Base-by-base conservation (phyloP, 2,888 invertebrate species). In the Psococerastis gibbosa region DNA sequence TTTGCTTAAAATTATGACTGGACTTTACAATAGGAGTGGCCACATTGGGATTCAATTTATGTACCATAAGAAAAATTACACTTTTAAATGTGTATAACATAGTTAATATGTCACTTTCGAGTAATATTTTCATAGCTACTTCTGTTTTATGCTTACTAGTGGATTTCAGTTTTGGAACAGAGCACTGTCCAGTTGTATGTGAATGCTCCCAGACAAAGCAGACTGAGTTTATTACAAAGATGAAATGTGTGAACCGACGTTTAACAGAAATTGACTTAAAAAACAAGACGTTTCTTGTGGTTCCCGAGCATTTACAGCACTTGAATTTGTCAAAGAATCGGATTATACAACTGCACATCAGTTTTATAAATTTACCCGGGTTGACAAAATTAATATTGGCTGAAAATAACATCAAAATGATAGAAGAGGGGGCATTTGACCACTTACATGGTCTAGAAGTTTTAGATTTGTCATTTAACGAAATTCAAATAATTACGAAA, bases 371-470 rank as follows among this genome's bases (percentile, higher is more conserved):
- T 81, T 82, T 20, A 15, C 20, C 6, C 20, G 4, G 17, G 8
- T 20, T 38, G 20, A 17, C 15, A 38, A 38, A 20, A 20, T 38
- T 38, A 54, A 82, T 88, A 62, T 65, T 89, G 43, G 83, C 80
- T 56, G 75, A 73, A 55, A 89, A 88, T 59, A 71, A 75, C 52
- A 78, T 89, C 55, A 69, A 71, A 35, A 62, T 69, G 15, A 73
- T 89, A 53, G 74, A 79, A 52, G 71, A 74, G 3, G 73, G 76
- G 54, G 78, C 83, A 43, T 87, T 91, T 58, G 69, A 67, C 50
- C 76, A 77, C 57, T 70, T 80, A 53, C 71, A 75, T 11, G 73
- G 74, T 46, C 62, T 85, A n/a, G 76, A 72, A 57, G 62, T 72
- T 41, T 60, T 81, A 49, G 78, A 78, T 57, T 57, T 82, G 45